A percentile compares a stretch with the other conserved stretches of the same genome.
Conservation (phyloP, 2,888 invertebrate genomes). For the Volucella bombylans region DNA sequence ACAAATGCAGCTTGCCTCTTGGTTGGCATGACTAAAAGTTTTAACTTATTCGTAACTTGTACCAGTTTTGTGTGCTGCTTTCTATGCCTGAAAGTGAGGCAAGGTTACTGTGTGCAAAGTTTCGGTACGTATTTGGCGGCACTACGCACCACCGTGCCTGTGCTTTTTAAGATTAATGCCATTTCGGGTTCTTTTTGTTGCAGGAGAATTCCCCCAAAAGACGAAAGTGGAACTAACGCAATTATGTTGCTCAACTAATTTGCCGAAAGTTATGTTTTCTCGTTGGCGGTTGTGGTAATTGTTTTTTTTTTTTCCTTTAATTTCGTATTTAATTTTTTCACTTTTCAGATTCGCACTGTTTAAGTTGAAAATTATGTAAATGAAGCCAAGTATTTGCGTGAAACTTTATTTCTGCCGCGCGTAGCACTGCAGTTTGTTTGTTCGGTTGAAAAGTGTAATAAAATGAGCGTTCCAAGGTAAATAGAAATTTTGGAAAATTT, state of each 20-base stretch:
- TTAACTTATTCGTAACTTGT: constrained; percentile 14
- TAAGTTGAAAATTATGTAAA: constrained; percentile 63
- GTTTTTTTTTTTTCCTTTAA: constrained; percentile 18
- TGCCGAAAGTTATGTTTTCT: constrained; percentile 24
- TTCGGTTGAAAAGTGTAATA: constrained; percentile 43
- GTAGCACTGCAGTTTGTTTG: constrained; percentile 49
- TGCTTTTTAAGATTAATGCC: constrained; percentile 24
- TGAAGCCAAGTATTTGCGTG: constrained; percentile 43
- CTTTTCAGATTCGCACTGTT: constrained; percentile 21
- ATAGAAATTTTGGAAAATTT: constrained; percentile 31
- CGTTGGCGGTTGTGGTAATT: constrained; percentile 41
- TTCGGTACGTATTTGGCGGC: not conserved
- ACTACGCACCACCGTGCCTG: not conserved
- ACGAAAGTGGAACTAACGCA: constrained; percentile 38
- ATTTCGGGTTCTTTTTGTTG: constrained; percentile 19
- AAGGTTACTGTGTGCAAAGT: constrained; percentile 32
- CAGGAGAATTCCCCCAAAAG: not conserved
- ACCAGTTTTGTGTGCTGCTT: constrained; percentile 15
- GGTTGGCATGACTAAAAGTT: constrained; percentile 16
- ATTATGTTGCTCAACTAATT: constrained; percentile 61
- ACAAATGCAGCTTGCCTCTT: constrained; percentile 28
- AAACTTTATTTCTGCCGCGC: constrained; percentile 50
- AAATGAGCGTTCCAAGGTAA: constrained; percentile 45
- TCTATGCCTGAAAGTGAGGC: not conserved
- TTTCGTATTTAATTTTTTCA: not conserved